Base-by-base conservation (phyloP, 1,140 invertebrate genomes). In the Chelonus insularis region DNA sequence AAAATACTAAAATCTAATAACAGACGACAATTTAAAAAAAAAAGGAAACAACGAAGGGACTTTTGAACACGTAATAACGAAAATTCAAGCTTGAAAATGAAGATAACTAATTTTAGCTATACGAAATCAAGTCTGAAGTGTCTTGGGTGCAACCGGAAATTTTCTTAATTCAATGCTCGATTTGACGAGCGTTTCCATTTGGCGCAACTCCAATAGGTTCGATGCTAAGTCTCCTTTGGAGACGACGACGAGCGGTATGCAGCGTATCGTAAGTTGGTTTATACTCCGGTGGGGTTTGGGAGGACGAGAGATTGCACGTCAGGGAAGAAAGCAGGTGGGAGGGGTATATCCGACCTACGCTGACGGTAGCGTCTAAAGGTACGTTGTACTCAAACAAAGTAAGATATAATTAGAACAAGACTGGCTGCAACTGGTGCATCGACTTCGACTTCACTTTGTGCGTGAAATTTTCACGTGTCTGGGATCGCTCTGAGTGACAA, bases 381-480 rank as follows among this genome's bases (percentile, higher is more conserved):
- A 75, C 78, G 78, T 79, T 80, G 76, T 78, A 80, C 78, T 77
- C 76, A 75, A 80, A 80, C 78, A 80, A 80, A 79, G 78, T 78
- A 68, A 72, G 77, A 75, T 80, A 80, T 78, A 72, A 78, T 78
- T 78, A 78, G 76, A 74, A 70, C 52, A 41, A 60, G 67, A 63
- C 68, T 68, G 67, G 58, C 65, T 58, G 59, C 36, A 57, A 39
- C 67, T 68, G 48, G 57, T 43, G 57, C 57, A 55, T 55, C 51
- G 57, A 63, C 60, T 56, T 60, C 47, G 59, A 60, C 63, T 18
- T 21, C 48, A 55, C 68, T 68, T 68, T 62, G 68, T 67, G 64
- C 36, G 9, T 39, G 9, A 39, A 43, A 43, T 43, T 39, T 43
- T 16, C 41, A 43, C 41, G 41, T 43, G 41, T 43, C 41, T 43